Base-by-base conservation (phyloP, 1,140 invertebrate genomes). In the Calephelis nemesis region DNA sequence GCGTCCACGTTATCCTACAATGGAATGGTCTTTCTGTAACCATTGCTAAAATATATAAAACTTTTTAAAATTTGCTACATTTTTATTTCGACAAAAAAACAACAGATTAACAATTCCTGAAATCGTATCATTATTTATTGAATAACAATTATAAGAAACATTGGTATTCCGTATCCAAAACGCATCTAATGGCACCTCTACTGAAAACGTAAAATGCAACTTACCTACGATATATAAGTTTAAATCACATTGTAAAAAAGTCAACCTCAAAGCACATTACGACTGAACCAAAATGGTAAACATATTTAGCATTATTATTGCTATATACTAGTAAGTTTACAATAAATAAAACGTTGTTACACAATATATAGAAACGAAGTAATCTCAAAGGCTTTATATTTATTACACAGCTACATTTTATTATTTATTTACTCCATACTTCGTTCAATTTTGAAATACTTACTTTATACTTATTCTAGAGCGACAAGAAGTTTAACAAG, bases 1-100 rank as follows among this genome's bases (percentile, higher is more conserved):
- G 88, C 88, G 85, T 90, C 84, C 83, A 87, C 82, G 82, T 85
- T 83, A 86, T 74, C 82, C 74, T 85, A 87, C 78, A 89, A 89
- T 91, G 88, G 88, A 91, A 91, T 91, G 87, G 87, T 88, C 83
- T 87, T 82, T 82, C 83, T 81, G 74, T 86, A 86, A 88, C 85
- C 88, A 87, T 83, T 78, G 64, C 67, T 70, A 68, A 58, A 50
- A 63, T 65, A 47, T 65, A 47, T 19, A 15, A 52, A 52, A 7
- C 50, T 52, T 52, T 52, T 52, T 19, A 15, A 15, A 52, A 52
- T 6, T 52, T 52, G 13, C 15, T 52, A 8, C 13, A 52, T 52
- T 7, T 10, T 13, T 19, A 9, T 9, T 15, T 19, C 1, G 13
- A 52, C 50, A 15, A 13, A 52, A 13, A 52, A 52, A 52, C 13